Evolutionary conservation across 1,140 invertebrate species (phyloP), one percentile per base, ranked within the genome.

Genomic region (Latrodectus geometricus): DNA sequence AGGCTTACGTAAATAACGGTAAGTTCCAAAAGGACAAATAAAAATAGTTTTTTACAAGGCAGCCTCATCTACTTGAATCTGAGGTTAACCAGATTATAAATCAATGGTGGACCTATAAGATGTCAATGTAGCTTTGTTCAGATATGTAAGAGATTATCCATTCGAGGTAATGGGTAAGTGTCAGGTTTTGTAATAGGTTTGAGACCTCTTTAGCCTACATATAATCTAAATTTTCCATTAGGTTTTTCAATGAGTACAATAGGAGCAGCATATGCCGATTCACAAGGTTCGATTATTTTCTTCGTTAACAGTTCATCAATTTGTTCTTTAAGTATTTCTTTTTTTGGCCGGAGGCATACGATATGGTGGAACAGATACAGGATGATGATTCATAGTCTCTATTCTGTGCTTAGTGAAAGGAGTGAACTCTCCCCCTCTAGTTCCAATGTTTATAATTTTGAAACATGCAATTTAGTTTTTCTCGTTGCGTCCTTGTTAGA

Each of bases 21-120:
- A n/a, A n/a, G n/a, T n/a, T n/a, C n/a, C n/a, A n/a, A n/a, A n/a
- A n/a, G n/a, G n/a, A n/a, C n/a, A n/a, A n/a, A n/a, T n/a, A n/a
- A n/a, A n/a, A n/a, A n/a, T n/a, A 90, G 92, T 92, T 76, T 91
- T 91, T 52, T 89, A 69, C 17, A 87, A 90, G 70, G 90, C 90
- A 8, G 88, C 80, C 14, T 79, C 12, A 20, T 90, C 66, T 11
- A 93, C 80, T 49, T 76, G 50, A 11, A 87, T 15, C 12, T 82
- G 65, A 35, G 49, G 73, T 50, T 79, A 86, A 15, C 66, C 75
- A 7, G 20, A 9, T 86, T 54, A 21, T 17, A 86, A 66, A 54
- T 86, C 83, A 9, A 86, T 54, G 7, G 74, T 78, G n/a, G 54
- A 78, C 66, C 54, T 78, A 20, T 48, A 78, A 7, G 15, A 2